Percentiles rank a stretch among this genome's conserved stretches.
These are phyloP conservation scores for Orius laevigatus DNA, from an alignment of 1,140 invertebrate species.

Conservation along the genomic window DNA sequence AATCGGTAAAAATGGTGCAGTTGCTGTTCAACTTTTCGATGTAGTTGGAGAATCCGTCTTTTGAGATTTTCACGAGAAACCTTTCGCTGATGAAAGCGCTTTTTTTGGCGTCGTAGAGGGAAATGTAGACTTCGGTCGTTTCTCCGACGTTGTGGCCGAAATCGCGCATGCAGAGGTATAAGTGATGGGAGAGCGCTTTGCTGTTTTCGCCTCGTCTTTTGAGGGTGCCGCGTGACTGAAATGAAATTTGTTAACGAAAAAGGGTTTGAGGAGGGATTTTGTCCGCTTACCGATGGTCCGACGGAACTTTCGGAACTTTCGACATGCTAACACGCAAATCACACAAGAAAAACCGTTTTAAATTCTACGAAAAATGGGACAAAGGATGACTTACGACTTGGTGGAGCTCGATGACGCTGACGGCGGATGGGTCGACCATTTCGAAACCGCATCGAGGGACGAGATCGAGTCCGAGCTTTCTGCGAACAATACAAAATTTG, in stretches of 20 bases:
- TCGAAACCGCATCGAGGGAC: slow-evolving; percentile 72
- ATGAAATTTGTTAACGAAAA: slow-evolving; percentile 12
- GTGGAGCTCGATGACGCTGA: slow-evolving; percentile 76
- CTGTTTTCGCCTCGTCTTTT: slow-evolving; percentile 41
- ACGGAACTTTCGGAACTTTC: slow-evolving; percentile 64
- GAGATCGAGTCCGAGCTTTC: slow-evolving; percentile 78
- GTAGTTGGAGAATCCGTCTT: slow-evolving; percentile 78
- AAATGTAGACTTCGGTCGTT: slow-evolving; percentile 75
- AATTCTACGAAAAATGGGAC: neutral
- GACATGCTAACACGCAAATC: slow-evolving; percentile 37
- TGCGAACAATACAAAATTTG: slow-evolving; percentile 35
- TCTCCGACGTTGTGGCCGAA: slow-evolving; percentile 74
- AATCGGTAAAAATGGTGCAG: slow-evolving; percentile 70
- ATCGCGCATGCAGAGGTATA: slow-evolving; percentile 76
- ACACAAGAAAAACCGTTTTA: slow-evolving; percentile 6
- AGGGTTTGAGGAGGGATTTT: too few species aligned
- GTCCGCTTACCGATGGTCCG: slow-evolving; percentile 47
- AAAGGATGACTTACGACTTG: slow-evolving; percentile 41
- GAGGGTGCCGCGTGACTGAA: slow-evolving; percentile 46
- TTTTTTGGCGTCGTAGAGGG: slow-evolving; percentile 62
- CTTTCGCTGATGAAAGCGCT: slow-evolving; percentile 49
- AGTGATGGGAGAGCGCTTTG: slow-evolving; percentile 60
- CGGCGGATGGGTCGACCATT: slow-evolving; percentile 73
- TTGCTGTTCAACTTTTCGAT: slow-evolving; percentile 74
- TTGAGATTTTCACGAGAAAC: slow-evolving; percentile 73